Evolutionary conservation across 2,888 invertebrate genomes (phyloP).

Genomic region (Drosophila conformis): DNA sequence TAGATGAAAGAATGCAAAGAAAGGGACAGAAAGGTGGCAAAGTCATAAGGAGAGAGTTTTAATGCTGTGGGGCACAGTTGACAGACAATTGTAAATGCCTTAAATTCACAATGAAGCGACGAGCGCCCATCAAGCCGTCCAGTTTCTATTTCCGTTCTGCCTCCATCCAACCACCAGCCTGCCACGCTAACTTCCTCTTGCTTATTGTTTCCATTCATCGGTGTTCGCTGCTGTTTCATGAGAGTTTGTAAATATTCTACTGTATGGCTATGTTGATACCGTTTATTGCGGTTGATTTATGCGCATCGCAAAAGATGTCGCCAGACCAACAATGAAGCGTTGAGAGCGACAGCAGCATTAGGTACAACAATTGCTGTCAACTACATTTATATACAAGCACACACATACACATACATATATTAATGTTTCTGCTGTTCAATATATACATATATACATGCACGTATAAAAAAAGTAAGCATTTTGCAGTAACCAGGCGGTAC

Average conservation of each 20-base stretch:
- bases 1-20: not conserved
- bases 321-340: slow-evolving; percentile 40
- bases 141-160: slow-evolving; percentile 12
- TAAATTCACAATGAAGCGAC: slow-evolving; percentile 48
- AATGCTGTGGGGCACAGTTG: slow-evolving; percentile 22
- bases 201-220: slow-evolving; percentile 17
- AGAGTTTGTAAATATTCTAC: slow-evolving; percentile 71
- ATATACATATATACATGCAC: not conserved
- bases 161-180: not conserved
- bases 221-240: slow-evolving; percentile 16
- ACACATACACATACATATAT: slow-evolving; percentile 1
- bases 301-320: slow-evolving; percentile 40
- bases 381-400: slow-evolving; percentile 26
- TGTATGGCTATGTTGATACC: slow-evolving; percentile 55
- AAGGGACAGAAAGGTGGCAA: not conserved
- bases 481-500: not conserved
- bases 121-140: slow-evolving; percentile 11
- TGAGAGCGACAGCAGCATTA: slow-evolving; percentile 45
- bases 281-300: slow-evolving; percentile 74
- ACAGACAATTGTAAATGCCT: slow-evolving; percentile 51
- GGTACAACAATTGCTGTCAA: slow-evolving; percentile 38
- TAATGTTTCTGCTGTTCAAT: not conserved
- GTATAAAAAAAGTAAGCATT: not conserved
- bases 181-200: not conserved
- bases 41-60: not conserved